phyloP scores from a whole-genome alignment of 2,797 vertebrate species.

The Cuculus canorus region DNA sequence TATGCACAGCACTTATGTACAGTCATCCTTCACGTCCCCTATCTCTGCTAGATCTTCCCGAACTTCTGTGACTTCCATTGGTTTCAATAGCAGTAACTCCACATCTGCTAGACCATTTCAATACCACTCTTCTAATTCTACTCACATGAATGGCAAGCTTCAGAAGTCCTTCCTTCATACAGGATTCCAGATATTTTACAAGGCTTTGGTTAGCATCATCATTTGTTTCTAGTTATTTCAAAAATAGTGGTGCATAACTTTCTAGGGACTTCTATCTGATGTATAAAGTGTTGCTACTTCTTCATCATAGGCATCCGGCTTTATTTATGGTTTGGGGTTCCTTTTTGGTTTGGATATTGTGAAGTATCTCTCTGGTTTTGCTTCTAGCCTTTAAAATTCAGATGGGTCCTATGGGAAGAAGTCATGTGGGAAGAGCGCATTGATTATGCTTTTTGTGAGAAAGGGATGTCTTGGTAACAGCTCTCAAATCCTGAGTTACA shows the following conservation, averaged over 20 bases:
- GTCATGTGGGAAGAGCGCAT: rapidly evolving
- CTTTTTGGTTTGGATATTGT: not conserved
- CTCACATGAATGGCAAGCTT: not conserved
- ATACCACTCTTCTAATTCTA: not conserved
- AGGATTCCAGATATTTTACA: not conserved
- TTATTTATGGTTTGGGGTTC: not conserved
- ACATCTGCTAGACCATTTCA: not conserved
- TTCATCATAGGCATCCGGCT: not conserved
- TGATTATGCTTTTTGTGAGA: not conserved
- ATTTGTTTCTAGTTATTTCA: not conserved
- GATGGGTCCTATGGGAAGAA: not conserved
- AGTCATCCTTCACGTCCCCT: not conserved
- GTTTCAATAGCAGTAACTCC: not conserved
- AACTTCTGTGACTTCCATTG: not conserved
- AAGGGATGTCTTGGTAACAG: not conserved
- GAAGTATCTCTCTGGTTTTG: not conserved
- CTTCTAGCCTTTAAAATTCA: not conserved
- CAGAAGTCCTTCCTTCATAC: not conserved
- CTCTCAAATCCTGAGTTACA: not conserved
- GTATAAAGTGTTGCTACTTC: not conserved
- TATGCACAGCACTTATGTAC: not conserved
- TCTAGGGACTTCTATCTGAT: not conserved
- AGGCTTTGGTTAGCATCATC: not conserved
- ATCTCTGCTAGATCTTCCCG: not conserved
- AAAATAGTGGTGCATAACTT: not conserved